phyloP scores from a whole-genome alignment of 2,797 vertebrate genomes.

The Aphelocoma californica region DNA sequence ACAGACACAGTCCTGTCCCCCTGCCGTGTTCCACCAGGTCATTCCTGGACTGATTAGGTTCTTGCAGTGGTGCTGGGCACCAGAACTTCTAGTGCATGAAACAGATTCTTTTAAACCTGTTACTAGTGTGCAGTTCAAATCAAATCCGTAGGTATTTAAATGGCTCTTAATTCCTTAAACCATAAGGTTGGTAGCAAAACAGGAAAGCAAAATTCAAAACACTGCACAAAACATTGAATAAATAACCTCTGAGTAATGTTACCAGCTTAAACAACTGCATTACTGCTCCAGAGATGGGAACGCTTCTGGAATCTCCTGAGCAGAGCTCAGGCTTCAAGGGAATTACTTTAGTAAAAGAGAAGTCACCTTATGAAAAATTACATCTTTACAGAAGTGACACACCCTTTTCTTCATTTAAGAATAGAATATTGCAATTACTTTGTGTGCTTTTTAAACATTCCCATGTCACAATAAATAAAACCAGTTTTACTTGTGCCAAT shows the following conservation, averaged over 20 bases:
- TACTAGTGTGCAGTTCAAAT: conserved; percentile 60
- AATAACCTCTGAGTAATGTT: conserved; percentile 52
- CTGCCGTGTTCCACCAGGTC: neutral
- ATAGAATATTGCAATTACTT: conserved; percentile 29
- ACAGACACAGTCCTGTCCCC: conserved; percentile 32
- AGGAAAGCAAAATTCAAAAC: conserved; percentile 58
- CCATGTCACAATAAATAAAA: conserved; percentile 63
- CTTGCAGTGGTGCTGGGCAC: conserved; percentile 38
- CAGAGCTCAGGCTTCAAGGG: conserved; percentile 18
- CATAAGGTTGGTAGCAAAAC: conserved; percentile 55
- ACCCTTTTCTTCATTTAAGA: conserved; percentile 32
- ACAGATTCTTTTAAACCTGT: conserved; percentile 46
- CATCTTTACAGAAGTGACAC: conserved; percentile 62
- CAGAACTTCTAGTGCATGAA: conserved; percentile 53
- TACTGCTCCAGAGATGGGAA: neutral
- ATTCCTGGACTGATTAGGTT: conserved; percentile 18
- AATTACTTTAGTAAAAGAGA: conserved; percentile 46
- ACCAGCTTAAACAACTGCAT: conserved; percentile 36
- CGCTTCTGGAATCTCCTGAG: neutral
- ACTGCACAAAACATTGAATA: conserved; percentile 61
- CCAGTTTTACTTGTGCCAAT: conserved; percentile 40
- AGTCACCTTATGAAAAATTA: conserved; percentile 46
- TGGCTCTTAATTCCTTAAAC: conserved; percentile 69
- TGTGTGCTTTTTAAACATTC: conserved; percentile 59
- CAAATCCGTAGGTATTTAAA: conserved; percentile 39